Evolutionary conservation across 1,140 invertebrate genomes (phyloP).

Genomic region (Meloidogyne hapla): DNA sequence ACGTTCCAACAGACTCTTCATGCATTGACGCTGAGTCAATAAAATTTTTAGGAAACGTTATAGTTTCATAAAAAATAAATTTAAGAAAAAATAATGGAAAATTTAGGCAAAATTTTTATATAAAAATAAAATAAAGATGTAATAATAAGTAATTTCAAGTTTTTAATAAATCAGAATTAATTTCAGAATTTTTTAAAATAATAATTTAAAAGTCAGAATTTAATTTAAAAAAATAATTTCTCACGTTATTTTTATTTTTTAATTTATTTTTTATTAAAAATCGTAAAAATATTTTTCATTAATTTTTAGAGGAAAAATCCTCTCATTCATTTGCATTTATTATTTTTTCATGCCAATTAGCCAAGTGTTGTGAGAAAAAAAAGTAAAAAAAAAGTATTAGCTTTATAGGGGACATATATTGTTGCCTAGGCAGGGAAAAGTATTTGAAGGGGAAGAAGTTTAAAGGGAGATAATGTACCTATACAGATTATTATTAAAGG

Average conservation of each 20-base stretch:
- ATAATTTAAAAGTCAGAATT: background rate
- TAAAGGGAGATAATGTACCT: no score
- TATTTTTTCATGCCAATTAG: no score
- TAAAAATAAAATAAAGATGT: no score
- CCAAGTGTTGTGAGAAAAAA: no score
- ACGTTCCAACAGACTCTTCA: constrained; percentile 27
- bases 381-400: no score
- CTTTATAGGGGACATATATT: no score
- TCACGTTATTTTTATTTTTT: background rate
- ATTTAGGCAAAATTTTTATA: no score
- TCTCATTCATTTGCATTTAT: background rate
- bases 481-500: no score
- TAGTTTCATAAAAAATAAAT: background rate
- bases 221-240: constrained; percentile 2
- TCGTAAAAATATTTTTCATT: background rate
- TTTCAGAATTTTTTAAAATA: background rate
- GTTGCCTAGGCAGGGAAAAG: no score
- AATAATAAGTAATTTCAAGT: no score
- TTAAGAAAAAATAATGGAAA: background rate
- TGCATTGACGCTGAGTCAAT: constrained; percentile 8
- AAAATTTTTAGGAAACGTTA: constrained; percentile 6
- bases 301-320: no score
- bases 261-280: background rate
- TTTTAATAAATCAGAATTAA: background rate
- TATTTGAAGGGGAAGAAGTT: no score